Evolutionary conservation across 2,113 vertebrate genomes (phyloP), one percentile per base, ranked within the genome.

Genomic region (Corythaixoides concolor): DNA sequence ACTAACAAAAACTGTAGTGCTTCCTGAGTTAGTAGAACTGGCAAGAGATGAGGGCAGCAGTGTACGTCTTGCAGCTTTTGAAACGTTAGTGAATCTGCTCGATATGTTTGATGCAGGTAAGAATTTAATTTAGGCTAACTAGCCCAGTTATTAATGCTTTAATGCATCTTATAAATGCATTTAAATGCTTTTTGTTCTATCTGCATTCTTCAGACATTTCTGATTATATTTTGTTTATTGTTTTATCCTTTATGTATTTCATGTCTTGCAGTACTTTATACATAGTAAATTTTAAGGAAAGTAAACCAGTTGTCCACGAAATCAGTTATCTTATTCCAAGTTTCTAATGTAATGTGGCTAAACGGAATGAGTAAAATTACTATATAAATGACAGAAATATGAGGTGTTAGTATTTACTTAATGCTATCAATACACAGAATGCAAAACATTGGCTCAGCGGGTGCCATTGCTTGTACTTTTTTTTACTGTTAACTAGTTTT

Each of bases 21-120:
- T 99, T 83, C 99, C 99, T 43, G 99, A 99, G 62, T 97, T 99
- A 67, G 97, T 99, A 86, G 99, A 99, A 73, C 98, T 99, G 70
- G 98, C 99, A 15, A 97, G 98, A 85, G 99, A 99, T 24, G 99
- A 99, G 96, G 97, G 98, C 85, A 98, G 98, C 97, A 98, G 98
- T 4, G 99, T 99, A 30, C 98, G 99, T 16, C 98, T 99, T 45
- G 98, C 99, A 69, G 99, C 99, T 70, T 99, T 99, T 78, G 99
- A 99, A 97, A 99, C 99, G 1, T 97, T 99, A 95, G 98, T 99
- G 63, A 99, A 98, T 95, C 97, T 99, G 47, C 98, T 99, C 6
- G 98, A 99, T 90, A 98, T 99, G 97, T 98, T 99, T 89, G 99
- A 99, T 96, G 96, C 98, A 58, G 99, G 99, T 99, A 97, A 97